Conservation (phyloP, 2,113 vertebrate genomes). For the Paramisgurnus dabryanus region DNA sequence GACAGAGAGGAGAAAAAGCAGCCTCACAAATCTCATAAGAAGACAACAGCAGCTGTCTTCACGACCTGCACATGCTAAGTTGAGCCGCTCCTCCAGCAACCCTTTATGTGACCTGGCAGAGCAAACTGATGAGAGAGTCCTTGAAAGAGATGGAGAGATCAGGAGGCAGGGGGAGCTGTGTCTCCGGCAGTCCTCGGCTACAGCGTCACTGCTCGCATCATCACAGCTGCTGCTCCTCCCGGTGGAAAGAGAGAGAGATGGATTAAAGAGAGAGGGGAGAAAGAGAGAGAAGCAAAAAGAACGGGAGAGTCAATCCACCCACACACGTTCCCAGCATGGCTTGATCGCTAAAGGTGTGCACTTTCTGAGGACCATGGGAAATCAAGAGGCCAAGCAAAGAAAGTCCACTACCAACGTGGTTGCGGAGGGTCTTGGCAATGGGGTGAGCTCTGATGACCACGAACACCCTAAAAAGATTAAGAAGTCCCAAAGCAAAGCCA, state of each 20-base stretch:
- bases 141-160: conserved; percentile 73
- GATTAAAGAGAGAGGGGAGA: conserved; percentile 59
- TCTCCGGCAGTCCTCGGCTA: conserved; percentile 59
- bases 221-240: conserved; percentile 63
- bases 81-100: conserved; percentile 77
- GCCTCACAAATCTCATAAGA: conserved; percentile 64
- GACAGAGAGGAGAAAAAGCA: conserved; percentile 72
- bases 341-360: conserved; percentile 75
- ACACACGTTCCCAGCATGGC: conserved; percentile 70
- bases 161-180: conserved; percentile 67
- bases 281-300: conserved; percentile 42
- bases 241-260: conserved; percentile 64
- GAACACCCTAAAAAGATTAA: conserved; percentile 82
- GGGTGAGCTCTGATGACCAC: conserved; percentile 74
- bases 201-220: conserved; percentile 69
- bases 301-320: conserved; percentile 33
- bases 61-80: conserved; percentile 78
- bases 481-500: conserved; percentile 74
- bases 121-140: conserved; percentile 74
- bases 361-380: conserved; percentile 85
- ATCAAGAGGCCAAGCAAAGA: conserved; percentile 92
- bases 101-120: conserved; percentile 83
- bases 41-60: conserved; percentile 66
- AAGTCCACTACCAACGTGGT: conserved; percentile 69
- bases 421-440: conserved; percentile 68